Evolutionary conservation across 2,888 invertebrate species (phyloP).

Genomic region (Rhyacophila evoluta): DNA sequence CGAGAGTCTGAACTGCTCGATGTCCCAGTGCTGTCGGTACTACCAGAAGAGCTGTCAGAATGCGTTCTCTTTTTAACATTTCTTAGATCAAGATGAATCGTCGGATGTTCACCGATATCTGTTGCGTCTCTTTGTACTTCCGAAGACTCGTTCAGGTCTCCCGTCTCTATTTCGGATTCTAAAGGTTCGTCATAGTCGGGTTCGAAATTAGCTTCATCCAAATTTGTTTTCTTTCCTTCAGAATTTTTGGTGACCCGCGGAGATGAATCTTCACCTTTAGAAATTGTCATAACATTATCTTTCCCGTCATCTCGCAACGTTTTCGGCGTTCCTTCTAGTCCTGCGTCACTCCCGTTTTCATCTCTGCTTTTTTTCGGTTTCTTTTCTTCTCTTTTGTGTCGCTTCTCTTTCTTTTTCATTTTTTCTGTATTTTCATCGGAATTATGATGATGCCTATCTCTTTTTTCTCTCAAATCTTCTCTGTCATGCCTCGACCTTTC

Average conservation of each 20-base stretch:
- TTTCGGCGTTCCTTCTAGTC: background rate
- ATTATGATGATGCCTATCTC: slow-evolving; percentile 59
- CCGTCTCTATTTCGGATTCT: slow-evolving; percentile 74
- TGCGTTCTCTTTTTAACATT: slow-evolving; percentile 69
- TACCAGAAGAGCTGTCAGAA: slow-evolving; percentile 65
- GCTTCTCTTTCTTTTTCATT: slow-evolving; percentile 57
- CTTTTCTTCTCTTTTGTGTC: slow-evolving; percentile 60
- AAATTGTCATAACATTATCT: slow-evolving; percentile 59
- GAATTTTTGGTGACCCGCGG: slow-evolving; percentile 55
- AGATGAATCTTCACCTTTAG: slow-evolving; percentile 52
- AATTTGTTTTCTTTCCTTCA: slow-evolving; percentile 75
- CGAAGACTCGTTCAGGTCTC: slow-evolving; percentile 65
- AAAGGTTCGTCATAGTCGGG: slow-evolving; percentile 78
- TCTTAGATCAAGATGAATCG: slow-evolving; percentile 67
- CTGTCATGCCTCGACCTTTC: slow-evolving; percentile 13
- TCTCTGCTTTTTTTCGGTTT: slow-evolving; percentile 56
- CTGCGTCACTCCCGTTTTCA: slow-evolving; percentile 43
- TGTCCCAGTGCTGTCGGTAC: slow-evolving; percentile 64
- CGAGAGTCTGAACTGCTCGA: slow-evolving; percentile 67
- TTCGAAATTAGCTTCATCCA: slow-evolving; percentile 81
- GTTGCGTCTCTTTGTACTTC: slow-evolving; percentile 59
- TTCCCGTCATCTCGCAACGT: slow-evolving; percentile 59
- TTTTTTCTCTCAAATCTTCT: slow-evolving; percentile 51
- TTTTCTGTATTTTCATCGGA: slow-evolving; percentile 56
- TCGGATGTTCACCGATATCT: slow-evolving; percentile 61